phyloP scores from a whole-genome alignment of 2,797 vertebrate species.

The Dryobates pubescens region DNA sequence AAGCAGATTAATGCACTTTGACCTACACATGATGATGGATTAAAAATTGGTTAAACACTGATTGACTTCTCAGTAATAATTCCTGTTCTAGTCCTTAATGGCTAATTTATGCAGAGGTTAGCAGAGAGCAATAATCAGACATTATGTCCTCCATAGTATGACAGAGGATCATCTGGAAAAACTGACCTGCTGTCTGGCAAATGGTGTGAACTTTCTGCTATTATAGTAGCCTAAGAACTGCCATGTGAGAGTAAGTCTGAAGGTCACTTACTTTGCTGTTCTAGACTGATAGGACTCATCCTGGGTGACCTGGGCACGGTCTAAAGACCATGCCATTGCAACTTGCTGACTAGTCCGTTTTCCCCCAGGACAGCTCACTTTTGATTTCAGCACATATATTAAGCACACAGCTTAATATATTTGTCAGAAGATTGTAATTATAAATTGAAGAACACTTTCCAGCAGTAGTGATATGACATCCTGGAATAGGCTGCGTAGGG shows the following conservation, averaged over 20 bases:
- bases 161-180: constrained; percentile 38
- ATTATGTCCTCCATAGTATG: constrained; percentile 11
- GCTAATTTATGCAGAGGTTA: constrained; percentile 42
- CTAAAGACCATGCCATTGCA: not conserved
- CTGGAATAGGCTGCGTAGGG: not conserved
- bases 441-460: not conserved
- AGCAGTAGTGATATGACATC: not conserved
- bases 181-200: not conserved
- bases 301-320: not conserved
- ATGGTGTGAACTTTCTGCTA: not conserved
- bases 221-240: not conserved
- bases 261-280: not conserved
- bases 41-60: constrained; percentile 18
- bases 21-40: not conserved
- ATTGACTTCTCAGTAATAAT: constrained; percentile 39
- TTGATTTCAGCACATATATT: not conserved
- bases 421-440: not conserved
- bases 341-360: not conserved
- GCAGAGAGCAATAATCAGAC: not conserved
- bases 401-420: not conserved
- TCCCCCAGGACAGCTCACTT: not conserved
- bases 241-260: not conserved
- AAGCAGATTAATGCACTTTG: not conserved
- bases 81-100: not conserved
- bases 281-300: not conserved